These are phyloP conservation scores for Xiphophorus maculatus DNA, from an alignment of 2,113 vertebrate genomes.

Conservation along the genomic window DNA sequence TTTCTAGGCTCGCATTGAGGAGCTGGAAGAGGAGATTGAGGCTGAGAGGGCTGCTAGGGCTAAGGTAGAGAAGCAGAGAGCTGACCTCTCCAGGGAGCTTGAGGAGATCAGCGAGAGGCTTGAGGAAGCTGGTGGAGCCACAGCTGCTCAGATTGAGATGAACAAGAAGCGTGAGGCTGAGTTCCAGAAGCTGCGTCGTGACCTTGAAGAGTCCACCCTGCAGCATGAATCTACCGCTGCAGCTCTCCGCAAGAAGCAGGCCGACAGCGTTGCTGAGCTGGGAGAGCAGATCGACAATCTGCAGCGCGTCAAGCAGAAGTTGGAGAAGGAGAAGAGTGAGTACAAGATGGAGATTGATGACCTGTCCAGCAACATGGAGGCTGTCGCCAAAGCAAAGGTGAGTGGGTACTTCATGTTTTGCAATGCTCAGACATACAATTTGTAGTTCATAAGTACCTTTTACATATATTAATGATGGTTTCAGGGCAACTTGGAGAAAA, in stretches of 20 bases:
- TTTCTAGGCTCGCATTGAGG: constrained; percentile 70
- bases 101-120: constrained; percentile 86
- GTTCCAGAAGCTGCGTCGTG: constrained; percentile 66
- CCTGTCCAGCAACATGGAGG: constrained; percentile 65
- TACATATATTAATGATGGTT: not conserved
- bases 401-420: too few relatives aligned
- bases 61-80: constrained; percentile 86
- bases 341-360: constrained; percentile 56
- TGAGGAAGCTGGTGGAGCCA: constrained; percentile 76
- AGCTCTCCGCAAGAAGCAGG: constrained; percentile 75
- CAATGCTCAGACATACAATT: too few relatives aligned
- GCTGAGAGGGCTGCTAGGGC: constrained; percentile 84
- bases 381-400: constrained; percentile 80
- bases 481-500: constrained; percentile 88
- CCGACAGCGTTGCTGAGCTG: constrained; percentile 70
- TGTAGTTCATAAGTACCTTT: not conserved
- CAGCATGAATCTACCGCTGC: constrained; percentile 73
- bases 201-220: constrained; percentile 72
- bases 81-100: constrained; percentile 86
- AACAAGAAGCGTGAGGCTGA: constrained; percentile 70
- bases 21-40: constrained; percentile 87
- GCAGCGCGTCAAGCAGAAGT: constrained; percentile 65
- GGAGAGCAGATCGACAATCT: constrained; percentile 73
- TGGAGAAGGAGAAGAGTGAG: constrained; percentile 68
- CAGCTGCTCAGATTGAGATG: constrained; percentile 76